Base-by-base conservation (phyloP, 2,113 vertebrate species). In the Pterocles gutturalis region DNA sequence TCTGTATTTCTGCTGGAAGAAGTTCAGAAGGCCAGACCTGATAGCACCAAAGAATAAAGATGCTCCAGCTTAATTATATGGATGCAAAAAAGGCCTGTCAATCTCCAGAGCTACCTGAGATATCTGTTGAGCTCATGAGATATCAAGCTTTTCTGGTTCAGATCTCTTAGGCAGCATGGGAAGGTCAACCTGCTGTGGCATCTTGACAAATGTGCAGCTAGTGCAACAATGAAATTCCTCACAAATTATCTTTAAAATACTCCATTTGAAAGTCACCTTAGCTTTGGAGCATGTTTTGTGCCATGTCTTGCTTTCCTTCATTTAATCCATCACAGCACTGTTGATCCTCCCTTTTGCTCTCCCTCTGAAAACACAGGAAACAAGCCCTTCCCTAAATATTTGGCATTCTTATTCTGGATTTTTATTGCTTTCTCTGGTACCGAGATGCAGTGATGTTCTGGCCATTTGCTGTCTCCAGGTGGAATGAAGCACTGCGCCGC, bases 211-310 rank as follows among this genome's bases (percentile, higher is more conserved):
- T 43, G 16, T 72, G 36, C 55, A 89, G n/a, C 25, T 33, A 48
- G 8, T 41, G 33, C 41, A 65, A 45, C 0, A 1, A 91, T 9
- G 41, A 90, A 94, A 91, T 91, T 69, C 58, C 70, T 91, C 81
- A 64, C 86, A 76, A 90, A 86, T 41, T 71, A 45, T 76, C 61
- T 83, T 92, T 64, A 54, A 94, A 95, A 89, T 49, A n/a, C 55
- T 95, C 36, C 7, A 48, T 60, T 90, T 81, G 49, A 83, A 93
- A 87, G 49, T 69, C 38, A 89, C 34, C 61, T 93, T 75, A 57
- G 31, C 70, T 79, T 46, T 14, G 29, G n/a, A 94, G 64, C 22
- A 10, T 2, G 14, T 9, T 46, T 75, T 64, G 65, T 61, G 53
- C 31, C 61, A 58, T 33, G 8, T 17, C 72, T 91, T 45, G 18